Base-by-base conservation (phyloP, 2,113 vertebrate species). In the Pseudorasbora parva region DNA sequence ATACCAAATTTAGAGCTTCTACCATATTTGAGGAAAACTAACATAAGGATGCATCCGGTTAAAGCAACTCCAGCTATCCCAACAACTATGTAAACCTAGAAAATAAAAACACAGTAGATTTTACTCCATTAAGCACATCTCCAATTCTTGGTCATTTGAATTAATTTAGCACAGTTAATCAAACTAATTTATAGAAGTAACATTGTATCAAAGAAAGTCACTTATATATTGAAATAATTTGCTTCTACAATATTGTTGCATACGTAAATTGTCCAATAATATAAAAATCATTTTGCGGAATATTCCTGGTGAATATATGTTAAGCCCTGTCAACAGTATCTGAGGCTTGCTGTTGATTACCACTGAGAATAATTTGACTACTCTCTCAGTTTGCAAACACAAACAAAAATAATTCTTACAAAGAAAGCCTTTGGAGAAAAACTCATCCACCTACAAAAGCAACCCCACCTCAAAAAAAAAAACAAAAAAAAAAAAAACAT, bases 1-100 rank as follows among this genome's bases (percentile, higher is more conserved):
- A 99, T 95, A 49, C 98, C 97, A 95, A 99, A 99, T 89, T 99
- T 99, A 76, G 98, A 97, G 86, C 97, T 98, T 88, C 96, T 96
- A 92, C 97, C 97, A 87, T 98, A 97, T 91, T 98, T 99, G 82
- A 99, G 94, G 89, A 99, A 96, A 92, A 99, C 94, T 66, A 97
- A 93, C 94, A 99, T 98, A 88, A 98, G 93, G 85, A 98, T 93
- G 76, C 98, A 95, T 79, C 96, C 97, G 19, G 96, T 97, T 87
- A 98, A 93, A 14, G 96, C 97, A 75, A 99, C 92, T 37, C 95
- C 97, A n/a, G 97, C 97, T 82, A 98, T 98, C 77, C 96, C 97
- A 86, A 99, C 96, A 54, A 99, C 97, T 6, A 97, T 95, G 45
- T 98, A 99, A 17, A 99, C 96, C 98, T 99, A 87, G n/a, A 83